phyloP scores from a whole-genome alignment of 2,113 vertebrate species.

The Carollia perspicillata region DNA sequence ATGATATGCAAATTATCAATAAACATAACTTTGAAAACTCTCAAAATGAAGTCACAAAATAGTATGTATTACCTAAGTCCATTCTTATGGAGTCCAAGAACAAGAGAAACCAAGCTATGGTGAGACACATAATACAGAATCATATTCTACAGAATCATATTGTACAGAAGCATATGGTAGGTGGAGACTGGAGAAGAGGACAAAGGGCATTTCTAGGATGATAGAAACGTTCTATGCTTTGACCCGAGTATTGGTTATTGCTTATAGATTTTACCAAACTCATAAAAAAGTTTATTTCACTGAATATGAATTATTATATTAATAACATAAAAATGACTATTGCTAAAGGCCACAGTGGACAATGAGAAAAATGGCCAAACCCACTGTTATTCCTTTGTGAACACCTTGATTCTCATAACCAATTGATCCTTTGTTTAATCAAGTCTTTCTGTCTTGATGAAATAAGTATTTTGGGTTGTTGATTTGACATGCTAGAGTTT shows the following conservation, averaged over 20 bases:
- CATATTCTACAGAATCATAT: not conserved
- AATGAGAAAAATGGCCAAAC: not conserved
- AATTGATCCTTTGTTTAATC: not conserved
- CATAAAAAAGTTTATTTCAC: not conserved
- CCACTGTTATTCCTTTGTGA: not conserved
- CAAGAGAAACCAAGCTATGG: not conserved
- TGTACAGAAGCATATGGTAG: not conserved
- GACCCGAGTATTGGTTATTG: not conserved
- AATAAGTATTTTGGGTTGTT: not conserved
- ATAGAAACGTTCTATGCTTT: not conserved
- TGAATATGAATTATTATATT: not conserved
- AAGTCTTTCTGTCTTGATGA: not conserved
- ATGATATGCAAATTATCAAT: not conserved
- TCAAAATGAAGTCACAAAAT: not conserved
- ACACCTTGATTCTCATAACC: not conserved
- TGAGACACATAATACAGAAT: not conserved
- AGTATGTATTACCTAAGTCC: not conserved
- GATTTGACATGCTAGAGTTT: not conserved
- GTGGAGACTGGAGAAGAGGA: not conserved
- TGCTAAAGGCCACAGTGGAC: not conserved
- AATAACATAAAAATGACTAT: not conserved
- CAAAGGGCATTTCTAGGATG: not conserved
- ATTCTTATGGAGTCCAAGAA: not conserved
- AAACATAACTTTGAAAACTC: not conserved
- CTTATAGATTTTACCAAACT: not conserved